Conservation (phyloP, 1,140 invertebrate species). For the Pantala flavescens region DNA sequence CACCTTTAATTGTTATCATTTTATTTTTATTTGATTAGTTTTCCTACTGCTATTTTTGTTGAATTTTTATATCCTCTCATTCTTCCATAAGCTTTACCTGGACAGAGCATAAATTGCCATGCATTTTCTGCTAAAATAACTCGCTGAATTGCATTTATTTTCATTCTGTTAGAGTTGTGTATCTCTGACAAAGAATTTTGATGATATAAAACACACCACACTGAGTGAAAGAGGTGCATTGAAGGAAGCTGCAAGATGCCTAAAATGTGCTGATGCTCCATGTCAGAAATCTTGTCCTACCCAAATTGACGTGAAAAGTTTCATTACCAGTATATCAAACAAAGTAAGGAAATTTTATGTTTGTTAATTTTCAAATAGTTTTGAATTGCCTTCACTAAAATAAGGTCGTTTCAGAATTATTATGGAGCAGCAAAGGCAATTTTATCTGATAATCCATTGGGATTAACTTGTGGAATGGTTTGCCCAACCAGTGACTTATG, state of each 20-base stretch:
- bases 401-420: constrained; percentile 63
- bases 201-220: constrained; percentile 95
- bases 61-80: too few relatives aligned
- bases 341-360: constrained; percentile 48
- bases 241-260: constrained; percentile 77
- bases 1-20: too few relatives aligned
- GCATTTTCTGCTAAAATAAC: too few relatives aligned
- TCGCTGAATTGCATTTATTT: not conserved
- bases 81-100: too few relatives aligned
- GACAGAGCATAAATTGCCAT: too few relatives aligned
- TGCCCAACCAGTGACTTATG: constrained; percentile 97
- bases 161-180: constrained; percentile 48
- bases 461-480: constrained; percentile 96
- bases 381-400: not conserved
- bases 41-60: too few relatives aligned
- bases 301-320: constrained; percentile 91
- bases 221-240: constrained; percentile 88
- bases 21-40: too few relatives aligned
- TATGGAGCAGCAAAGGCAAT: constrained; percentile 96
- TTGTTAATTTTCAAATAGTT: not conserved
- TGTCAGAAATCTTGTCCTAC: constrained; percentile 98
- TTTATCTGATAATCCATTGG: constrained; percentile 93
- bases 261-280: constrained; percentile 96
- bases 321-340: constrained; percentile 93
- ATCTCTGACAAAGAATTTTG: constrained; percentile 79